These are phyloP conservation scores for Guaruba guarouba DNA, from an alignment of 2,113 vertebrate species.

Conservation along the genomic window DNA sequence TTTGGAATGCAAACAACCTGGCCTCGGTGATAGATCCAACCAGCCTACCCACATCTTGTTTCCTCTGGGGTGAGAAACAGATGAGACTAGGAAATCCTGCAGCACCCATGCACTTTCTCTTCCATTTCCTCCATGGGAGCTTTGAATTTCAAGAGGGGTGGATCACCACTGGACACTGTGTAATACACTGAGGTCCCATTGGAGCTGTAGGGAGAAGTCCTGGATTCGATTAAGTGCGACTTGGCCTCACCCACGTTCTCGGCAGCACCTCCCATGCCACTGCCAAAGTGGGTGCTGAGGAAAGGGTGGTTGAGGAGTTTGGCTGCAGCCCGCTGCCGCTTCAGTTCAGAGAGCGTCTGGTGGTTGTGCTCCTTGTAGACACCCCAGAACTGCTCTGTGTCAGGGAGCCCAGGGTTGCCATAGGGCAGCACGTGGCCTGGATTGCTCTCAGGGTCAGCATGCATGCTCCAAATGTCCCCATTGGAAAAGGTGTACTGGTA, in stretches of 20 bases:
- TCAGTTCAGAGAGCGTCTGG: constrained; percentile 93
- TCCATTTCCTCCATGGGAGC: constrained; percentile 91
- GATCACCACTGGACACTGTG: constrained; percentile 91
- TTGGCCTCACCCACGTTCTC: constrained; percentile 79
- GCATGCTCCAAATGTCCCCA: constrained; percentile 74
- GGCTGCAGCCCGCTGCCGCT: constrained; percentile 90
- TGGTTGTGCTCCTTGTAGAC: constrained; percentile 82
- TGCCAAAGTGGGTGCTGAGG: constrained; percentile 87
- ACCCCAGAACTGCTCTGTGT: constrained; percentile 70
- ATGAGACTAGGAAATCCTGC: constrained; percentile 86
- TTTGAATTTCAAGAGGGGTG: constrained; percentile 91
- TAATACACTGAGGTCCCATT: constrained; percentile 91
- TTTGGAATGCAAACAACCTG: constrained; percentile 17
- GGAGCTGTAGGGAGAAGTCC: constrained; percentile 87
- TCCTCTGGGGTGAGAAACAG: background rate
- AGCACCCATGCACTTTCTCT: constrained; percentile 86
- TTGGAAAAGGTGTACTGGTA: constrained; percentile 77
- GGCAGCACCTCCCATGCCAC: constrained; percentile 70
- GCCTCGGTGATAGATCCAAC: background rate
- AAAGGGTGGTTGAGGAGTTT: constrained; percentile 88
- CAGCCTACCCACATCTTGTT: background rate
- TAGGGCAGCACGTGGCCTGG: constrained; percentile 64
- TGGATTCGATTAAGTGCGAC: constrained; percentile 80
- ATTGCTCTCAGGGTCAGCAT: constrained; percentile 57
- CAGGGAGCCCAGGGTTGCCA: constrained; percentile 21